These are phyloP conservation scores for Stenodera caucasica DNA, from an alignment of 2,888 invertebrate genomes.

Conservation along the genomic window DNA sequence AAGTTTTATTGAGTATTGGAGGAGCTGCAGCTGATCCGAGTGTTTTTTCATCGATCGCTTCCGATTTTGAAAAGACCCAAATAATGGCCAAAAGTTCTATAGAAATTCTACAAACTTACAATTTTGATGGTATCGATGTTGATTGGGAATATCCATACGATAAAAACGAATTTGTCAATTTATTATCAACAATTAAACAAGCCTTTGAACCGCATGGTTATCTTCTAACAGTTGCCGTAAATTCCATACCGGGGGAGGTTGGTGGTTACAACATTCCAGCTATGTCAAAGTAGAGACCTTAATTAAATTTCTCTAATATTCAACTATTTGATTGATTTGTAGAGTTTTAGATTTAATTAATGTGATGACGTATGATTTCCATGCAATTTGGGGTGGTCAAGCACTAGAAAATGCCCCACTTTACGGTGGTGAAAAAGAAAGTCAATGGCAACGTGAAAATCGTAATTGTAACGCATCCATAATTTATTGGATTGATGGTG, in stretches of 20 bases:
- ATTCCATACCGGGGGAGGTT: constrained; percentile 57
- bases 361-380: constrained; percentile 26
- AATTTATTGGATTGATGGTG: constrained; percentile 23
- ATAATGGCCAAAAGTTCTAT: constrained; percentile 16
- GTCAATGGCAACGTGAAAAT: constrained; percentile 27
- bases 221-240: constrained; percentile 62
- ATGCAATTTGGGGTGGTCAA: constrained; percentile 21
- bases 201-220: constrained; percentile 59
- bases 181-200: constrained; percentile 59
- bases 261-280: constrained; percentile 62
- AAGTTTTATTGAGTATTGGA: constrained; percentile 22
- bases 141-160: constrained; percentile 35
- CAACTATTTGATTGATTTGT: not conserved
- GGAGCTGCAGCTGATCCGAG: constrained; percentile 17
- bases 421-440: constrained; percentile 26
- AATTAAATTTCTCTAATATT: not conserved
- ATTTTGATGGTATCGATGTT: constrained; percentile 33
- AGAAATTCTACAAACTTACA: constrained; percentile 18
- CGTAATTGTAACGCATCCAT: constrained; percentile 22
- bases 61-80: not conserved
- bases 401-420: constrained; percentile 24
- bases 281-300: constrained; percentile 57
- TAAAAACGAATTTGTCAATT: constrained; percentile 18
- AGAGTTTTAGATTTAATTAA: constrained; percentile 23
- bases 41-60: constrained; percentile 9